These are phyloP conservation scores for Bombus ignitus DNA, from an alignment of 1,140 invertebrate genomes.

Conservation along the genomic window DNA sequence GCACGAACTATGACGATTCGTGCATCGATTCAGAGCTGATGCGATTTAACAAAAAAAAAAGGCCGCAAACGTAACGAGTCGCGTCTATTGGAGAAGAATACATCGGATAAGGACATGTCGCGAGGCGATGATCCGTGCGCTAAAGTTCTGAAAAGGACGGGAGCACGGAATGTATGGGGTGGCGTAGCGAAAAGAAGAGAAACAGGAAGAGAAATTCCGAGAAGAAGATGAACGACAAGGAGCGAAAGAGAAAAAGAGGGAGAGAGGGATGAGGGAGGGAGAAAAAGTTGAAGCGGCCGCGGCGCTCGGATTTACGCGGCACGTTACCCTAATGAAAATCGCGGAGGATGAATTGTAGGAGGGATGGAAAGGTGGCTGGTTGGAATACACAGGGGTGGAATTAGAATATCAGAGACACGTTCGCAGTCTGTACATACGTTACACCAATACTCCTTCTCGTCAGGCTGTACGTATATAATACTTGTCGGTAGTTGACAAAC, in stretches of 20 bases:
- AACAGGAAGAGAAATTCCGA: too few relatives aligned
- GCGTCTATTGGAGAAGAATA: background rate
- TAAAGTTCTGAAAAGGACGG: conserved; percentile 52
- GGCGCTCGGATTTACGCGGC: conserved; percentile 71
- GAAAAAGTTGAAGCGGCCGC: conserved; percentile 62
- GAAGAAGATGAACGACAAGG: background rate
- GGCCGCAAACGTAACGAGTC: conserved; percentile 7
- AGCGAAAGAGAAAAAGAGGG: background rate
- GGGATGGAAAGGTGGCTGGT: conserved; percentile 42
- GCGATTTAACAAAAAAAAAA: conserved; percentile 1
- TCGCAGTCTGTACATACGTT: conserved; percentile 55
- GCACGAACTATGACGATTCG: background rate
- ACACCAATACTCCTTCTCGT: conserved; percentile 45
- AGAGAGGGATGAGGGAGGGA: background rate
- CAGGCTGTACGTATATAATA: conserved; percentile 74
- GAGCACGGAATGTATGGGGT: background rate
- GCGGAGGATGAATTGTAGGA: conserved; percentile 67
- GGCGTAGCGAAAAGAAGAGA: background rate
- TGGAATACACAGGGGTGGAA: conserved; percentile 74
- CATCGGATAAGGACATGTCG: conserved; percentile 50
- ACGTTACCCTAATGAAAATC: conserved; percentile 80
- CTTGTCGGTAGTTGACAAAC: conserved; percentile 78
- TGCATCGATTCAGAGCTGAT: background rate
- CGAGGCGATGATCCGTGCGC: conserved; percentile 65
- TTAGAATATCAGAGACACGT: conserved; percentile 77